phyloP scores from a whole-genome alignment of 2,888 invertebrate genomes.

The Tubulanus polymorphus region DNA sequence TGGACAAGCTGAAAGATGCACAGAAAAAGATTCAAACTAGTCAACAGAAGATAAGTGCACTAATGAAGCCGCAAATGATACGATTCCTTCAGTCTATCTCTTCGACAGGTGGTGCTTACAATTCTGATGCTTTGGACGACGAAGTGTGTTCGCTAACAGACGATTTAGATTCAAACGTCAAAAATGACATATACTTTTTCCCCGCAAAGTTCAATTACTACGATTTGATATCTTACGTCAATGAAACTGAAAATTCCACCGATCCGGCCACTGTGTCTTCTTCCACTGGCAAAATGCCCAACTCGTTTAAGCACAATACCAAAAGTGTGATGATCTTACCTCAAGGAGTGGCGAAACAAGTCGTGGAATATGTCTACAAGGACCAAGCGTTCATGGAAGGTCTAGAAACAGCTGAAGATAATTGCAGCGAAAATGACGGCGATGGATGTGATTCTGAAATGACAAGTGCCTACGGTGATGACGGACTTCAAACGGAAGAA shows the following conservation, averaged over 20 bases:
- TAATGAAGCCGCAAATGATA: slow-evolving; percentile 1
- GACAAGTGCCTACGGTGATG: slow-evolving; percentile 2
- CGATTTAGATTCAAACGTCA: background rate
- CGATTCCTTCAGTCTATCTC: background rate
- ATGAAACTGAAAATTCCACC: background rate
- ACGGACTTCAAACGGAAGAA: background rate
- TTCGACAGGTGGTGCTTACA: background rate
- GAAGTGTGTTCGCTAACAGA: background rate
- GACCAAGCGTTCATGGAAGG: background rate
- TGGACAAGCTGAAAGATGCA: background rate
- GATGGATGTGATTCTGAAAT: slow-evolving; percentile 1
- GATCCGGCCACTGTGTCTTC: background rate
- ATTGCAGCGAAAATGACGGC: slow-evolving; percentile 1
- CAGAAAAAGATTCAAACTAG: background rate
- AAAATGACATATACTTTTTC: background rate
- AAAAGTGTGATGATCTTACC: background rate
- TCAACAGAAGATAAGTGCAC: background rate
- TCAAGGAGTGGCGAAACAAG: background rate
- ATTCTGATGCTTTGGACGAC: background rate
- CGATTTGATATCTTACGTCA: background rate
- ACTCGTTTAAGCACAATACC: background rate
- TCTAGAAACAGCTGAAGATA: background rate
- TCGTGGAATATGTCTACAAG: background rate
- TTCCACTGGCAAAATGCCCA: background rate
- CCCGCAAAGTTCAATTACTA: slow-evolving; percentile 2